Conservation (phyloP, 2,797 vertebrate genomes). For the Smutsia gigantea region DNA sequence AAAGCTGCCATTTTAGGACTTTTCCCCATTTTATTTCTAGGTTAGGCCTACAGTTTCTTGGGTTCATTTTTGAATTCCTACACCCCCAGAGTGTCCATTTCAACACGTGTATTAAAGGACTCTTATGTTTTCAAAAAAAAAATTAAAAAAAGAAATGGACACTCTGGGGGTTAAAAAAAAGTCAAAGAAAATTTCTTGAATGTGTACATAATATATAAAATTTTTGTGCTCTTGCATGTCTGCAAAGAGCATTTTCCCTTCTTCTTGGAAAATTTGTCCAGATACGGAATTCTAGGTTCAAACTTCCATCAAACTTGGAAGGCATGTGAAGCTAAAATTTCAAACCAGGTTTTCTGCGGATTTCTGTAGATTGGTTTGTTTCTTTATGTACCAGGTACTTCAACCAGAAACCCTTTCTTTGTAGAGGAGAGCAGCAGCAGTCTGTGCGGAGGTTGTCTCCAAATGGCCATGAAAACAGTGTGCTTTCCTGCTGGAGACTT, state of each 20-base stretch:
- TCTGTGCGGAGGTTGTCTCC: not conserved
- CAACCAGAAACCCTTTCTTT: not conserved
- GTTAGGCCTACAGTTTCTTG: not conserved
- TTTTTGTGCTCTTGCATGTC: not conserved
- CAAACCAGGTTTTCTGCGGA: not conserved
- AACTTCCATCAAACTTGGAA: not conserved
- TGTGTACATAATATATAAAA: not conserved
- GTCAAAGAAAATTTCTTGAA: not conserved
- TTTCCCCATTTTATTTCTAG: not conserved
- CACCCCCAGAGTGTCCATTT: no score
- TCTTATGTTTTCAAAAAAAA: no score
- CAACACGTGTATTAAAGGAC: no score
- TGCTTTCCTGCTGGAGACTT: not conserved
- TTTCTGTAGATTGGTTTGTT: not conserved
- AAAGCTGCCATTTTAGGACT: not conserved
- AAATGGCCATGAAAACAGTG: not conserved
- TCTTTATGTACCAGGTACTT: not conserved
- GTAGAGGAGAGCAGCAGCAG: not conserved
- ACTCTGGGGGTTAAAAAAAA: not conserved
- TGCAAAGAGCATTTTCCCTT: not conserved
- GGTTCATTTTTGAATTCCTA: not conserved
- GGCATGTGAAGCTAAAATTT: not conserved
- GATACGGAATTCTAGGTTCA: not conserved
- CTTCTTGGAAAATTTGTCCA: not conserved
- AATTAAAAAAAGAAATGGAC: no score